Percentiles rank a stretch among this genome's conserved stretches.
phyloP scores from a whole-genome alignment of 2,113 vertebrate genomes.

The Antechinus flavipes region DNA sequence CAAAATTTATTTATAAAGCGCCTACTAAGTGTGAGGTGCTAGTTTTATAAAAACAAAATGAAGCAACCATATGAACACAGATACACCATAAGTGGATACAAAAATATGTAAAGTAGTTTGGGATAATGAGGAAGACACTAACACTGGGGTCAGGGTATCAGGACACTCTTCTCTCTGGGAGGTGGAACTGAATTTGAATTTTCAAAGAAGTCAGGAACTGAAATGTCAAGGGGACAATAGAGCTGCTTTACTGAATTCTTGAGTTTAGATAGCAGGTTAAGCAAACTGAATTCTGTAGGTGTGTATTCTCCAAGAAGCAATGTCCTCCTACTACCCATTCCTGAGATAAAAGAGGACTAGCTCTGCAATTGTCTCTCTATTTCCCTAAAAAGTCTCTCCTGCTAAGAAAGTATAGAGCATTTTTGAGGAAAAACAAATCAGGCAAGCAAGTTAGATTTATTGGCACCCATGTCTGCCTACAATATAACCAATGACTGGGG shows the following conservation, averaged over 20 bases:
- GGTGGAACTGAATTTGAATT: neutral
- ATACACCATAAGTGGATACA: neutral
- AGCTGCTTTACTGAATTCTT: neutral
- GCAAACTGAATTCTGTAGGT: neutral
- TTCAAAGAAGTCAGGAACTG: neutral
- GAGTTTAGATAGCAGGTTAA: neutral
- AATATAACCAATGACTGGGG: neutral
- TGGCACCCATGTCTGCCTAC: neutral
- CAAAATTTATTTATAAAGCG: neutral
- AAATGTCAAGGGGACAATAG: neutral
- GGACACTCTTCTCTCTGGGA: neutral
- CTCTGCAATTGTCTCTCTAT: neutral
- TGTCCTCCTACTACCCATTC: neutral
- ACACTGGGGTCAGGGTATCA: neutral
- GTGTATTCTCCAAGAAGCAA: neutral
- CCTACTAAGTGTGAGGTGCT: neutral
- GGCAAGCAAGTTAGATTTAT: neutral
- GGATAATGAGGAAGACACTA: neutral
- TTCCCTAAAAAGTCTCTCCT: neutral
- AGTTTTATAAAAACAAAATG: neutral
- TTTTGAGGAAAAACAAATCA: no score
- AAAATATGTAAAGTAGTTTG: neutral
- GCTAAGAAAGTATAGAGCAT: neutral
- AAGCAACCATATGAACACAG: neutral
- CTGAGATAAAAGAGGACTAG: neutral